phyloP scores from a whole-genome alignment of 2,797 vertebrate genomes.

The Dendrocincla fuliginosa region DNA sequence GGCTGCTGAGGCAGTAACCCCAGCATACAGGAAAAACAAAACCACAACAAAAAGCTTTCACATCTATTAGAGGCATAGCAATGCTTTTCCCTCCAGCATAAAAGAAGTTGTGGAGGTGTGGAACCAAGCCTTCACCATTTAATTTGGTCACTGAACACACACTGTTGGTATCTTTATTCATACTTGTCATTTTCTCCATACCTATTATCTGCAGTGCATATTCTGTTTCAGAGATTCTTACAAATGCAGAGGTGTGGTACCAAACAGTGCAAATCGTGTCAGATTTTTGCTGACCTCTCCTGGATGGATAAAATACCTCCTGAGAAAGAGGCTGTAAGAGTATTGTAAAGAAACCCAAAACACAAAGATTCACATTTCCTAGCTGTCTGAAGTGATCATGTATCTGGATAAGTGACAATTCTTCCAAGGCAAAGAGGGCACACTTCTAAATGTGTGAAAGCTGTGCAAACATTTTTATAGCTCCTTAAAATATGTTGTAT shows the following conservation, averaged over 20 bases:
- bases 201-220: background rate
- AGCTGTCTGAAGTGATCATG: conserved; percentile 54
- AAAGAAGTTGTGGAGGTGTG: background rate
- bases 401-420: conserved; percentile 63
- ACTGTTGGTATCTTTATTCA: conserved; percentile 1
- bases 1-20: background rate
- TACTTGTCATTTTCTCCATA: background rate
- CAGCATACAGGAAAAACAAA: background rate
- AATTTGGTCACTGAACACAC: background rate
- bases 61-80: background rate
- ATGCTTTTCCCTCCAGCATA: background rate
- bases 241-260: background rate
- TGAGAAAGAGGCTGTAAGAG: conserved; percentile 66
- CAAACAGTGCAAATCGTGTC: conserved; percentile 29
- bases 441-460: conserved; percentile 56
- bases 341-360: conserved; percentile 27
- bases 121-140: background rate
- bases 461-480: conserved; percentile 22
- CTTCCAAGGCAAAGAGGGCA: conserved; percentile 46
- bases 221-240: conserved; percentile 41
- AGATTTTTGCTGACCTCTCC: conserved; percentile 57
- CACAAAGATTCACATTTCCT: conserved; percentile 39
- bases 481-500: conserved; percentile 44
- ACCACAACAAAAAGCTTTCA: background rate
- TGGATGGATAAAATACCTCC: conserved; percentile 56